Conservation (phyloP, 1,140 invertebrate genomes). For the Ips typographus region DNA sequence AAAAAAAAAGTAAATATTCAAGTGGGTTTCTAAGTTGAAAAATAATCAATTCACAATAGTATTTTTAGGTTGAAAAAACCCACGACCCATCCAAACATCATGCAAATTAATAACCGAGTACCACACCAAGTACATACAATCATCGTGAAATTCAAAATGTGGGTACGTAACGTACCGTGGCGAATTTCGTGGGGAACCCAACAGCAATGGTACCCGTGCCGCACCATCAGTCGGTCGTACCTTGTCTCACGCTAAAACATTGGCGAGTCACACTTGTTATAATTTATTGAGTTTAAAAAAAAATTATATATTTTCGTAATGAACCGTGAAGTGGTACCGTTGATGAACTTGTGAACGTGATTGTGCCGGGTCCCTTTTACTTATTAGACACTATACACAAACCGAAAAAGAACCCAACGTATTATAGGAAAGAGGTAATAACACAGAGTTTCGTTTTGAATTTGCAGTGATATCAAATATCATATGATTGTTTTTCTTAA, state of each 20-base stretch:
- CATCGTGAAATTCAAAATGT: not conserved
- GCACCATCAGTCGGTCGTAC: slow-evolving; percentile 9
- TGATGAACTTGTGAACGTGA: not conserved
- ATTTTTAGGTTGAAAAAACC: not conserved
- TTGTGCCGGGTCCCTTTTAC: not conserved
- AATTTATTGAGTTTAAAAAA: not conserved
- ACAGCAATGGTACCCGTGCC: slow-evolving; percentile 6
- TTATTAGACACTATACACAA: no score
- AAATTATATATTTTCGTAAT: not conserved
- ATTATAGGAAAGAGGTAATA: no score
- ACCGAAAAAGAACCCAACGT: no score
- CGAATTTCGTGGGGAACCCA: slow-evolving; percentile 14
- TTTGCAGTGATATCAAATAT: no score
- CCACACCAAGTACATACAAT: not conserved
- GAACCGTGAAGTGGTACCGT: slow-evolving; percentile 2
- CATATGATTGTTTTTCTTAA: no score
- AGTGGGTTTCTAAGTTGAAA: no score
- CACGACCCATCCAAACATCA: not conserved
- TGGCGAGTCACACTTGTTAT: not conserved
- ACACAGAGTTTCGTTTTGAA: no score
- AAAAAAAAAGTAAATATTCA: no score
- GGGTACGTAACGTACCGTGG: not conserved
- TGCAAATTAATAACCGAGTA: slow-evolving; percentile 5
- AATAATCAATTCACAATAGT: no score
- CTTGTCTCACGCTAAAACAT: not conserved